Evolutionary conservation across 2,113 vertebrate genomes (phyloP), one percentile per base, ranked within the genome.

Genomic region (Coptodon rendalli): DNA sequence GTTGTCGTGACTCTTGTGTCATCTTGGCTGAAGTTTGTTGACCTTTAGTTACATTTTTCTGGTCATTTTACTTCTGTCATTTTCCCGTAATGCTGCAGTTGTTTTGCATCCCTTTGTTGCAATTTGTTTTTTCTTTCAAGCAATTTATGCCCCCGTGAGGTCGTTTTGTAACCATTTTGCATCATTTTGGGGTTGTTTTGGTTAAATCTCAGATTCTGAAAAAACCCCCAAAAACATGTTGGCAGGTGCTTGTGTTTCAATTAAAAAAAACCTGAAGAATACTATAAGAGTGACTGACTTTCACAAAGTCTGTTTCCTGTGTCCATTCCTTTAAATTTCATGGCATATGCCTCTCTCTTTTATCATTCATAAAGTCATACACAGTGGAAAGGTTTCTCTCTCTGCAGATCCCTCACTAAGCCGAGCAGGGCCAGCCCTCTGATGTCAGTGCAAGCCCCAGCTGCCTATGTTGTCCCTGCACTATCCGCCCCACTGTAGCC

Each of bases 381-480:
- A 29, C 86, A 83, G 88, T 85, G 80, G 87, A 66, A 91, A 93
- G 92, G 89, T 87, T 83, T 86, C 78, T 53, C 68, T 59, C 89
- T 50, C 63, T 61, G 82, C 40, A 91, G 87, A 93, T 91, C 90
- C 71, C 79, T 83, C 9, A 31, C 83, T 91, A 90, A 94, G 89
- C 91, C 85, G 76, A 92, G 68, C 89, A 88, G 76, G 76, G 78
- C 91, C 89, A 57, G 80, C 81, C 85, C 88, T 84, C 90, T 96
- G 94, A 95, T 91, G 94, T 94, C 95, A 95, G 86, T 88, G 82
- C 76, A 73, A 91, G 79, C 84, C 88, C 85, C 92, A 95, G 92
- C 95, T 95, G 94, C 89, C 89, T 9, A 40, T 82, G 90, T 56
- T 89, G 89, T 93, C 91, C 89, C 88, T 89, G 48, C 78, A 86